Evolutionary conservation across 2,888 invertebrate genomes (phyloP), one percentile per base, ranked within the genome.

Genomic region (Aricia artaxerxes): DNA sequence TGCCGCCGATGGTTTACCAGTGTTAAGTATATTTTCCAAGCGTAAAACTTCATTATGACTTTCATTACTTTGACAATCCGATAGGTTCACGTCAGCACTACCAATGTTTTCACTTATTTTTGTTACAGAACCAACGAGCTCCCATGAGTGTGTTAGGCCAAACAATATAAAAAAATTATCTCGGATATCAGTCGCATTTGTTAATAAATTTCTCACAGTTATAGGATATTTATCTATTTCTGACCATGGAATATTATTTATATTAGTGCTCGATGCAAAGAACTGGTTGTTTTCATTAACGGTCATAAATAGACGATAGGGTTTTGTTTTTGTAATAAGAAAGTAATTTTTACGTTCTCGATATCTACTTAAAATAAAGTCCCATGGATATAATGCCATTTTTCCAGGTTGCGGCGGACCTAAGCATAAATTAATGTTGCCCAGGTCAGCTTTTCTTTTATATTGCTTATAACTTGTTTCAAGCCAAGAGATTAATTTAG

Each of bases 101-200:
- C 40, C 61, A 78, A 81, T 81, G 61, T 80, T 79, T 78, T 82
- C 82, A 53, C 81, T 83, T 76, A 90, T 81, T 87, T 92, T 93
- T 78, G 88, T 86, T 35, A 92, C 90, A 75, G 90, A 88, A 11
- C 93, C 93, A 79, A 91, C 85, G 77, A 94, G 82, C 87, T 94
- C 93, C 94, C 94, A 95, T 81, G 92, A 93, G 81, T 87, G 82
- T 38, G 86, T 75, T 81, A 90, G 86, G n/a, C 94, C 94, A 83
- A 86, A 86, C 83, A 94, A 86, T 84, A 94, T 92, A 83, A 91
- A 92, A 85, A 93, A 91, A 80, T 87, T 88, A 78, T 92, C 91
- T 82, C 90, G 88, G 78, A 88, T 81, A 80, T 88, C 86, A n/a
- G 83, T 86, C 57, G 87, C 88, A 84, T 91, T 90, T 24, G 86